phyloP scores from a whole-genome alignment of 2,113 vertebrate species.

The Lanius ludovicianus region DNA sequence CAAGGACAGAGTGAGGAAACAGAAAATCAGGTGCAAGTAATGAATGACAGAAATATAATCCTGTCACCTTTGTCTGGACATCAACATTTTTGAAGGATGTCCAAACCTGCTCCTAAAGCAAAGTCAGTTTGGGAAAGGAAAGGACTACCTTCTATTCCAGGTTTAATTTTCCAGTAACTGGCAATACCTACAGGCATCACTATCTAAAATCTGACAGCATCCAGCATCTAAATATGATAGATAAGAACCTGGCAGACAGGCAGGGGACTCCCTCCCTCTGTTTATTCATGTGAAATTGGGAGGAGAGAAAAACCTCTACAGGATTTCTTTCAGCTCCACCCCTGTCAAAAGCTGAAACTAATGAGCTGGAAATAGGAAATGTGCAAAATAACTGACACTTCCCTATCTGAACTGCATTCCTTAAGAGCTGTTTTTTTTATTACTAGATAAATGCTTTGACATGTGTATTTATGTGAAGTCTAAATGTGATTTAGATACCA shows the following conservation, averaged over 20 bases:
- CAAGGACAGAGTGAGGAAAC: neutral
- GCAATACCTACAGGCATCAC: slow-evolving; percentile 50
- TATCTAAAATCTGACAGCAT: slow-evolving; percentile 62
- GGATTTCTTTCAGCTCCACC: slow-evolving; percentile 67
- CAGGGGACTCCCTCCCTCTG: slow-evolving; percentile 64
- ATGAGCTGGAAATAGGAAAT: slow-evolving; percentile 63
- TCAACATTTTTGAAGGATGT: neutral
- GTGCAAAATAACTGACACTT: slow-evolving; percentile 53
- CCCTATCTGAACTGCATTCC: slow-evolving; percentile 62
- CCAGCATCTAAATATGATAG: slow-evolving; percentile 68
- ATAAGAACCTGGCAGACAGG: slow-evolving; percentile 60
- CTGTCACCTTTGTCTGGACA: slow-evolving; percentile 2
- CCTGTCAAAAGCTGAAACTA: slow-evolving; percentile 68
- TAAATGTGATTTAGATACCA: slow-evolving; percentile 68
- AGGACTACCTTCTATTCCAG: neutral
- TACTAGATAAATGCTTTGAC: slow-evolving; percentile 70
- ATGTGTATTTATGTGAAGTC: slow-evolving; percentile 61
- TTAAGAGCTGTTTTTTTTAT: slow-evolving; percentile 65
- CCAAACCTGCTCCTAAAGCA: neutral
- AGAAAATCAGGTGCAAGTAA: neutral
- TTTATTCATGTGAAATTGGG: slow-evolving; percentile 66
- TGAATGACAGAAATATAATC: neutral
- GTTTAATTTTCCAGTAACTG: slow-evolving; percentile 55
- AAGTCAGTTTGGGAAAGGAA: neutral
- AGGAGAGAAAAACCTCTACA: slow-evolving; percentile 66